Conservation (phyloP, 2,797 vertebrate genomes). For the Nyctibius grandis region DNA sequence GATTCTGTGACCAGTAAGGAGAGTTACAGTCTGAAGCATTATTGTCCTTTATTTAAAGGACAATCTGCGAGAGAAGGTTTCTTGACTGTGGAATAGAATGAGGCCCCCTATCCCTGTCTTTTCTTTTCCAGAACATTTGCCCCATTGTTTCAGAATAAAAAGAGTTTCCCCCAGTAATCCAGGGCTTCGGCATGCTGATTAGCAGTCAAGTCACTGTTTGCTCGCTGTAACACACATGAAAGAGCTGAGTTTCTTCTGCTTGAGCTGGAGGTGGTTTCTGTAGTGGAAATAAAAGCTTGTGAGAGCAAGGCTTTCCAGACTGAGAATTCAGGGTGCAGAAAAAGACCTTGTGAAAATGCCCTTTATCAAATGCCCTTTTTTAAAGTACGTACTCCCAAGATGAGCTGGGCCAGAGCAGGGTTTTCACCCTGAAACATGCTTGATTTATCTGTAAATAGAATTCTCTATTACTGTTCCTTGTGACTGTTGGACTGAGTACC, state of each 20-base stretch:
- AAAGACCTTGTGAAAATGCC: not conserved
- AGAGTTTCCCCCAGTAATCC: conserved; percentile 3
- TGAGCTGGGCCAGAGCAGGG: not conserved
- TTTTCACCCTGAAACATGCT: not conserved
- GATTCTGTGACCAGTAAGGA: not conserved
- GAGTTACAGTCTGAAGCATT: not conserved
- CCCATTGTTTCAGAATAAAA: conserved; percentile 39
- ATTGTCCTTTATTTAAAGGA: not conserved
- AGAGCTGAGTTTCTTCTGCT: conserved; percentile 29
- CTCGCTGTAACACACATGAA: conserved; percentile 11
- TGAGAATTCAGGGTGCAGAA: not conserved
- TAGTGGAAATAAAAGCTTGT: conserved; percentile 4
- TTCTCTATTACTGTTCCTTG: not conserved
- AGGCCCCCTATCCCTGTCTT: not conserved
- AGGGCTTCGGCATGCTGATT: not conserved
- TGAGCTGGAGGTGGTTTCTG: not conserved
- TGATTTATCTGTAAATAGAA: not conserved
- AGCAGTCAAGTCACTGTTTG: conserved; percentile 31
- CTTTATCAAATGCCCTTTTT: too few species aligned
- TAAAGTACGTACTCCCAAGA: not conserved
- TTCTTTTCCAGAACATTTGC: conserved; percentile 43
- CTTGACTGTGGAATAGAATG: conserved; percentile 1
- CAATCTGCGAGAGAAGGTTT: not conserved
- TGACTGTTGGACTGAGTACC: not conserved
- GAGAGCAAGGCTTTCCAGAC: not conserved